Percentiles rank a stretch among this genome's conserved stretches.
These are phyloP conservation scores for Dysidea cf. avara DNA, from an alignment of 37 sponge, comb jelly and placozoan genomes.

Conservation along the genomic window DNA sequence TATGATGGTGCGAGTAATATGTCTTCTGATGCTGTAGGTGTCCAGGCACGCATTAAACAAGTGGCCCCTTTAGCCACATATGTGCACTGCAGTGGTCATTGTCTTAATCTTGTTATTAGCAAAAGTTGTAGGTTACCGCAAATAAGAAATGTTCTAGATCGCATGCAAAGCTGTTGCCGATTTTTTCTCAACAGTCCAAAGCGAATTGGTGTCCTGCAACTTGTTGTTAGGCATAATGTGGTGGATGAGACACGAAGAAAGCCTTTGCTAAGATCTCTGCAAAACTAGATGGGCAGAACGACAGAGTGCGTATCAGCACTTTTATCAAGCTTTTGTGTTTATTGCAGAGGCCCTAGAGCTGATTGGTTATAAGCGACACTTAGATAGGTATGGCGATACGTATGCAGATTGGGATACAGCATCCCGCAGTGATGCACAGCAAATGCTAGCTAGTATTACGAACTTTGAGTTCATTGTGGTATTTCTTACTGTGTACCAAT, in stretches of 20 bases:
- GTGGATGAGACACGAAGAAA: conserved; percentile 11
- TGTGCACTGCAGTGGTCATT: too few relatives aligned
- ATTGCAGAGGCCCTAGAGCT: too few relatives aligned
- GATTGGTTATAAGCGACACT: conserved; percentile 11
- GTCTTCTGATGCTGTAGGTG: conserved; percentile 34
- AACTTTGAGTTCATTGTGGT: conserved; percentile 29
- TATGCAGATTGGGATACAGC: conserved; percentile 46
- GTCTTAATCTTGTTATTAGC: too few relatives aligned
- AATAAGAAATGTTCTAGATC: conserved; percentile 21
- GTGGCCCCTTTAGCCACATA: too few relatives aligned
- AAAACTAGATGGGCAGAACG: conserved; percentile 58
- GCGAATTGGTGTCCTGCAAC: conserved; percentile 7
- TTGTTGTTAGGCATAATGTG: conserved; percentile 19
- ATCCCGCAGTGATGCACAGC: conserved; percentile 38
- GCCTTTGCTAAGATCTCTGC: conserved; percentile 39
- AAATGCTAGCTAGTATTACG: conserved; percentile 34
- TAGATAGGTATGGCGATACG: conserved; percentile 19
- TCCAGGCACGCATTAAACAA: conserved; percentile 37
- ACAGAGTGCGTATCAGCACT: conserved; percentile 53
- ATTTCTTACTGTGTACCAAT: too few relatives aligned
- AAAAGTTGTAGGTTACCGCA: conserved; percentile 28
- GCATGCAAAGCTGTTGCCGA: conserved; percentile 3
- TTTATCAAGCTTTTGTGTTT: too few relatives aligned
- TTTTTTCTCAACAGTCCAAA: conserved; percentile 47
- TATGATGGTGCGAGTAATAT: conserved; percentile 69